Evolutionary conservation across 2,113 vertebrate genomes (phyloP).

Genomic region (Oreotrochilus melanogaster): DNA sequence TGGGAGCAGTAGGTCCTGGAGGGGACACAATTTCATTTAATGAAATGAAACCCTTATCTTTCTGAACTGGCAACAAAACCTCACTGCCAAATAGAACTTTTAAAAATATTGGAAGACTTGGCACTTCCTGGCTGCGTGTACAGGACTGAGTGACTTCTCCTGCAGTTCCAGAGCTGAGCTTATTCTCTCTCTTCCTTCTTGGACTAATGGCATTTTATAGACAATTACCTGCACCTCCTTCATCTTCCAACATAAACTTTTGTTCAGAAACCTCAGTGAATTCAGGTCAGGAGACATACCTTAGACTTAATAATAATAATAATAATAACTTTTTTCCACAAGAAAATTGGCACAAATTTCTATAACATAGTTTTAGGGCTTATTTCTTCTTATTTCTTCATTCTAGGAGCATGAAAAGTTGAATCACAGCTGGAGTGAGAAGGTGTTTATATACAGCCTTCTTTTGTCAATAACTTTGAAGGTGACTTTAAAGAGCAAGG

Average conservation of each 20-base stretch:
- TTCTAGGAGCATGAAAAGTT: neutral
- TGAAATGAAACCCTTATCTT: neutral
- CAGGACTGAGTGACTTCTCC: neutral
- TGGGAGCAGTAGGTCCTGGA: neutral
- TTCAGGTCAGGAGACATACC: neutral
- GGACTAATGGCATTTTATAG: neutral
- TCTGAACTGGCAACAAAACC: neutral
- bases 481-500: neutral
- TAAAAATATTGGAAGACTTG: neutral
- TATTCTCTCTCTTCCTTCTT: neutral
- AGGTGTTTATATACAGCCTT: fast-evolving
- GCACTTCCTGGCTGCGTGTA: too few relatives aligned
- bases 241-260: neutral
- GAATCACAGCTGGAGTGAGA: neutral
- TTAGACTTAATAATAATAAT: neutral
- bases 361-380: neutral
- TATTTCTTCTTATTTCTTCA: neutral
- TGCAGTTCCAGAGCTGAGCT: neutral
- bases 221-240: neutral
- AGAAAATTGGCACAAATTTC: neutral
- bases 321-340: neutral
- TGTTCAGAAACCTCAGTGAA: neutral
- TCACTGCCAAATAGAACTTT: neutral
- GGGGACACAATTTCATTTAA: neutral
- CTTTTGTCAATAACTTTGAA: neutral